Conservation (phyloP, 2,797 vertebrate genomes). For the Takifugu ocellatus region DNA sequence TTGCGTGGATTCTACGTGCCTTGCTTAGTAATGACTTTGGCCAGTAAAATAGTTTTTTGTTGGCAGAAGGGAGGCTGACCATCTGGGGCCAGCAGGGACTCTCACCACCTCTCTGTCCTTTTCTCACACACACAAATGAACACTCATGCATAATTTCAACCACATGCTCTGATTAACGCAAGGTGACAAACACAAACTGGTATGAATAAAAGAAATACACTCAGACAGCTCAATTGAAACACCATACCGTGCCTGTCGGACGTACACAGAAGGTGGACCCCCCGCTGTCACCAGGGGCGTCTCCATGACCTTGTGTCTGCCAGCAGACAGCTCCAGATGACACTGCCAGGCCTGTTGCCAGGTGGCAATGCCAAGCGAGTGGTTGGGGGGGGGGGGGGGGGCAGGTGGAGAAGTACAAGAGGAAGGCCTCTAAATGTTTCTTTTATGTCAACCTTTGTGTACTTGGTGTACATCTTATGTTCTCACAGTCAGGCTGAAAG, state of each 20-base stretch:
- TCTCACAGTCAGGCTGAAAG: too few relatives aligned
- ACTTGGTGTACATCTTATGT: not conserved
- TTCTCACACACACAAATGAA: not conserved
- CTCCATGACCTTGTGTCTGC: constrained; percentile 70
- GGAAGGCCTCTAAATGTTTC: constrained; percentile 25
- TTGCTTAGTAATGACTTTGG: constrained; percentile 61
- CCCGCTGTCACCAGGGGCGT: constrained; percentile 38
- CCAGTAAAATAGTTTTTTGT: constrained; percentile 20
- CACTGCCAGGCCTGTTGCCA: constrained; percentile 61
- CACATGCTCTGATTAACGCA: constrained; percentile 34
- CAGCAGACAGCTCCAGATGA: constrained; percentile 59
- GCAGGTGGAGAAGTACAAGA: constrained; percentile 4
- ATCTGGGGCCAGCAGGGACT: constrained; percentile 65
- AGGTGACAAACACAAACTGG: constrained; percentile 44
- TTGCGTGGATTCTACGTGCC: constrained; percentile 24
- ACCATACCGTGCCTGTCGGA: constrained; percentile 26
- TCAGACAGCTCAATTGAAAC: constrained; percentile 36
- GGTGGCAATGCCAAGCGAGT: constrained; percentile 62
- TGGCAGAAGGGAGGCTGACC: constrained; percentile 46
- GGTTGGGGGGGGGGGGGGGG: constrained; percentile 6
- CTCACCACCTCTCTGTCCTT: constrained; percentile 11
- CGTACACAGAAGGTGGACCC: constrained; percentile 47
- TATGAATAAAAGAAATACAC: constrained; percentile 39
- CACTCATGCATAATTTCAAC: constrained; percentile 29
- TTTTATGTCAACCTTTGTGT: constrained; percentile 26